Evolutionary conservation across 2,797 vertebrate species (phyloP).

Genomic region (Garrulus glandarius): DNA sequence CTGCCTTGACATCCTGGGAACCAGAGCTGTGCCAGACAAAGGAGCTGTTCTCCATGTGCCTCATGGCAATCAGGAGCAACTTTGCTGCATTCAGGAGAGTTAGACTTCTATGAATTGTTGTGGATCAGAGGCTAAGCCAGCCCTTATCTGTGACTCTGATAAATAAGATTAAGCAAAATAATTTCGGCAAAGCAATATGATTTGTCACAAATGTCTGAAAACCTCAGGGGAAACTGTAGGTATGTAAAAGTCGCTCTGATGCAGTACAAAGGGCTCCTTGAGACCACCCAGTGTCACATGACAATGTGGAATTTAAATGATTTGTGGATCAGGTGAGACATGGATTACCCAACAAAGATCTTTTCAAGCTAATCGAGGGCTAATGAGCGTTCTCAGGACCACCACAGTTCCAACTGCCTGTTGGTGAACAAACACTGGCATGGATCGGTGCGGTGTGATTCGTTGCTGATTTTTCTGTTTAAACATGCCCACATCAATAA

Average conservation of each 20-base stretch:
- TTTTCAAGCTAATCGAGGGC: not conserved
- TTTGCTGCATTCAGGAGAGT: not conserved
- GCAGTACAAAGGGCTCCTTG: not conserved
- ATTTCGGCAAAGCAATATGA: not conserved
- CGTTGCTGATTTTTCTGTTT: conserved; percentile 37
- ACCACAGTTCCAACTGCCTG: not conserved
- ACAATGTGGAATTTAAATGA: not conserved
- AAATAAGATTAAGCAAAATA: not conserved
- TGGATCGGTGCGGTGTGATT: not conserved
- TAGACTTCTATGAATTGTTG: not conserved
- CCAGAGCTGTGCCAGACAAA: not conserved
- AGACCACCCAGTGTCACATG: not conserved
- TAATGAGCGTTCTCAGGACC: not conserved
- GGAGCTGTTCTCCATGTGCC: not conserved
- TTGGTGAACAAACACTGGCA: conserved; percentile 10
- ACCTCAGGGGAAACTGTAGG: not conserved
- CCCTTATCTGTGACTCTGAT: not conserved
- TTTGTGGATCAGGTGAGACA: not conserved
- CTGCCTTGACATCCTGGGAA: not conserved
- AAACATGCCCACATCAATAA: conserved; percentile 55
- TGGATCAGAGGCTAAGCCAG: not conserved
- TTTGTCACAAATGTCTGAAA: not conserved
- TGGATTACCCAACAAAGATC: not conserved
- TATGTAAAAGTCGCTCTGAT: not conserved
- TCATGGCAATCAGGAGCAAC: not conserved